Conservation (phyloP, 92 coral and sea anemone genomes). For the Micromussa lordhowensis region DNA sequence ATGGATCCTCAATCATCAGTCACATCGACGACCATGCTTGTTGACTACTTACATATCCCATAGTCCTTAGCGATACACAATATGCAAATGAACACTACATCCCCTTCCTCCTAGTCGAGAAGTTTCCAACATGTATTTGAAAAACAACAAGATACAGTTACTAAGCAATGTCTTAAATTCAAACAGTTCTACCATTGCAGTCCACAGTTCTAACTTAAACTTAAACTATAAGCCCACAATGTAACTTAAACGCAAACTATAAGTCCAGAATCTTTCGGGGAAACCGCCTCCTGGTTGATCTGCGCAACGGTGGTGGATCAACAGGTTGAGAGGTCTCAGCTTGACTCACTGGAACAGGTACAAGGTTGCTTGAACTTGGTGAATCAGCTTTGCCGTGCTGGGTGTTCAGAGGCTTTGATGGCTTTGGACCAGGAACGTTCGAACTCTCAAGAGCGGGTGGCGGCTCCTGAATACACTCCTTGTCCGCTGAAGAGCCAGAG, state of each 20-base stretch:
- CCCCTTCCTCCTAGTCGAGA: constrained; percentile 14
- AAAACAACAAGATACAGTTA: too few relatives aligned
- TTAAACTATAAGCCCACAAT: too few relatives aligned
- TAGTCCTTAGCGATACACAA: too few relatives aligned
- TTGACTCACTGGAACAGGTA: neutral
- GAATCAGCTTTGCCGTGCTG: neutral
- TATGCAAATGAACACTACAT: constrained; percentile 5
- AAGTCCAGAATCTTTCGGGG: constrained; percentile 16
- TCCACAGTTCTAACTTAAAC: neutral
- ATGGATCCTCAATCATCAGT: too few relatives aligned
- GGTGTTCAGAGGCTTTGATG: neutral
- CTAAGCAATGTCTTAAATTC: neutral
- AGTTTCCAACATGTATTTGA: too few relatives aligned
- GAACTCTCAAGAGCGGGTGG: too few relatives aligned
- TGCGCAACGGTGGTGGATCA: constrained; percentile 6
- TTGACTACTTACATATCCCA: neutral
- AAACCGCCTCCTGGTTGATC: constrained; percentile 22
- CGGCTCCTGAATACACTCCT: too few relatives aligned
- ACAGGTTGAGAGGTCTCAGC: neutral
- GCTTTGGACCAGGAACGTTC: neutral
- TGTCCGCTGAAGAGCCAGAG: too few relatives aligned
- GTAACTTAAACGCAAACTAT: too few relatives aligned
- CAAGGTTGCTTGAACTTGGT: neutral
- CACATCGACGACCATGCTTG: neutral
- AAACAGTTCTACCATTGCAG: neutral